phyloP scores from a whole-genome alignment of 64 coral and sea anemone species.

The Platygyra sinensis region DNA sequence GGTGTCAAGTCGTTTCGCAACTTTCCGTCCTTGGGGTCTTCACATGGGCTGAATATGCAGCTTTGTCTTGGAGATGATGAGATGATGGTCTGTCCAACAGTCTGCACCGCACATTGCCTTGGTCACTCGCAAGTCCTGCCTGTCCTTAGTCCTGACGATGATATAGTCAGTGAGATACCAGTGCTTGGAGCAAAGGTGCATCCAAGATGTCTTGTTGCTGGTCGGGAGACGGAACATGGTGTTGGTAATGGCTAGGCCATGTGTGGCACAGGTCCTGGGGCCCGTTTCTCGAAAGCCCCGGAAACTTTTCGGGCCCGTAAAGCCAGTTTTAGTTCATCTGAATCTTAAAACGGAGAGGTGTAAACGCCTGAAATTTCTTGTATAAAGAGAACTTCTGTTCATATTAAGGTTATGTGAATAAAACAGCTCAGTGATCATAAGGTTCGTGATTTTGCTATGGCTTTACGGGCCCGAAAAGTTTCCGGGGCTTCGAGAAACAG shows the following conservation, averaged over 20 bases:
- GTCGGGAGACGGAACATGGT: neutral
- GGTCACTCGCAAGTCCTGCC: neutral
- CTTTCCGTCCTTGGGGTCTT: neutral
- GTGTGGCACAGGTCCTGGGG: neutral
- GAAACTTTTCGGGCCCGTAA: too few species aligned
- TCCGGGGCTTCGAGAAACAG: too few species aligned
- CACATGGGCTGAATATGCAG: neutral
- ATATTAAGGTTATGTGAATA: too few species aligned
- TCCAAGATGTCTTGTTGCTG: neutral
- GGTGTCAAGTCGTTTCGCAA: neutral
- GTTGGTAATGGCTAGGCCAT: neutral
- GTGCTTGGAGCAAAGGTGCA: neutral
- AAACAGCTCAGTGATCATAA: too few species aligned
- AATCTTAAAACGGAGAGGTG: too few species aligned
- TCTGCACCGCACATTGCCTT: neutral
- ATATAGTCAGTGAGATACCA: neutral
- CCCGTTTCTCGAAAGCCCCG: too few species aligned
- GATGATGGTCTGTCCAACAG: neutral
- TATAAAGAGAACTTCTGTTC: too few species aligned
- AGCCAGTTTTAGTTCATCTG: too few species aligned
- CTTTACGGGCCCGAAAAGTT: too few species aligned
- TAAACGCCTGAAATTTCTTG: too few species aligned
- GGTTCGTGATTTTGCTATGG: too few species aligned
- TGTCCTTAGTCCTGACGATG: neutral
- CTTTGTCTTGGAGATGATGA: neutral